Evolutionary conservation across 1,140 invertebrate species (phyloP).

Genomic region (Caerostris darwini): DNA sequence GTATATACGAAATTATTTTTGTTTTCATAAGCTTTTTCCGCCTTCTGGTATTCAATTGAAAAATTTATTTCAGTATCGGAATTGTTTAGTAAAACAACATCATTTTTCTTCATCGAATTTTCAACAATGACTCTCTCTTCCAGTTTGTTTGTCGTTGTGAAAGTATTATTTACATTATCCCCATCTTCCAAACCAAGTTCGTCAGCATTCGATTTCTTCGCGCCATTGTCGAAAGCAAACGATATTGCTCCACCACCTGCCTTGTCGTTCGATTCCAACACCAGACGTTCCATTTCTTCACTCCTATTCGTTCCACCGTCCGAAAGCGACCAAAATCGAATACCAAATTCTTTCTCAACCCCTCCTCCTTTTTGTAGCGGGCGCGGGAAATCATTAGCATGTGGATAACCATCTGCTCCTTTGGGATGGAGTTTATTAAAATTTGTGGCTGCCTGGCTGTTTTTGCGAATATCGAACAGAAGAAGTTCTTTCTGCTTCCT

Average conservation of each 20-base stretch:
- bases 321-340: conserved; percentile 16
- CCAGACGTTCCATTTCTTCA: not conserved
- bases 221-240: not conserved
- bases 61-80: not conserved
- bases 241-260: not conserved
- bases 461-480: conserved; percentile 52
- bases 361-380: not conserved
- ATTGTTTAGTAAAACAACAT: not conserved
- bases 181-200: not conserved
- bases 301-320: not conserved
- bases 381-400: conserved; percentile 58
- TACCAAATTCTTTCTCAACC: not conserved
- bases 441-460: not conserved
- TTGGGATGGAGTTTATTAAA: conserved; percentile 70
- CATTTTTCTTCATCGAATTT: not conserved
- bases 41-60: not conserved
- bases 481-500: not conserved
- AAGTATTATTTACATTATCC: not conserved
- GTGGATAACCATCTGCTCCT: conserved; percentile 47
- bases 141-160: not conserved
- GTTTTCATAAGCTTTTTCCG: not conserved
- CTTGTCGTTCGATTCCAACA: not conserved
- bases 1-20: not conserved
- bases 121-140: not conserved
- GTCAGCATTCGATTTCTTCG: not conserved